Base-by-base conservation (phyloP, 2,888 invertebrate species). In the Galeopsomyia nigrocyanea region DNA sequence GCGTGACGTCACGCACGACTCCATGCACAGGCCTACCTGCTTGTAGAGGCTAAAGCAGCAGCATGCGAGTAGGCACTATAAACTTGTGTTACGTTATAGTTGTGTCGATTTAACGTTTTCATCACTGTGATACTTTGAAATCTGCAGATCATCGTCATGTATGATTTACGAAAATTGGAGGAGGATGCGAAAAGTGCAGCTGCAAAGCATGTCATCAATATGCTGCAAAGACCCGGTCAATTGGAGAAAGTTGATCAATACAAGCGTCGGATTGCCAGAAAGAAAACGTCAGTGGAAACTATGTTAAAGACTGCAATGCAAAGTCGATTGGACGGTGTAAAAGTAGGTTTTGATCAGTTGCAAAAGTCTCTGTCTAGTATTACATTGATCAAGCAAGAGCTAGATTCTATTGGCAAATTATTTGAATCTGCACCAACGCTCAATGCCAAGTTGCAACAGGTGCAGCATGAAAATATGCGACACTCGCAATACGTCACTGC, bases 231-330 rank as follows among this genome's bases (percentile, higher is more conserved):
- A 66, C 97, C 98, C 0, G 98, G 97, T 16, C 98, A 99, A 83
- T 87, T 99, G 74, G 99, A 99, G 85, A 98, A 96, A 88, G 92
- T 94, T 6, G 94, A 94, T 80, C 93, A 94, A 82, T 93, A 93
- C 80, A 93, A 93, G 84, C 90, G 92, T 77, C 88, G 93, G 79
- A 92, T 93, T 74, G 89, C 91, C 13, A 89, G 94, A 72, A 94
- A 94, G 79, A 94, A 96, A 88, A 94, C 94, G 0, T 96, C 97
- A 3, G 95, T 97, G 10, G 97, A 98, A 86, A 96, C 96, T 0
- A 94, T 96, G 90, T 85, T 99, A 22, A 98, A 99, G 87, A 97
- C 98, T n/a, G 98, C 98, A 0, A 96, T 99, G 89, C 98, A 99
- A 86, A 96, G 97, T 76, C 98, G 99, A 87, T 88, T 99, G 68